Evolutionary conservation across 2,888 invertebrate genomes (phyloP).

Genomic region (Achlya flavicornis): DNA sequence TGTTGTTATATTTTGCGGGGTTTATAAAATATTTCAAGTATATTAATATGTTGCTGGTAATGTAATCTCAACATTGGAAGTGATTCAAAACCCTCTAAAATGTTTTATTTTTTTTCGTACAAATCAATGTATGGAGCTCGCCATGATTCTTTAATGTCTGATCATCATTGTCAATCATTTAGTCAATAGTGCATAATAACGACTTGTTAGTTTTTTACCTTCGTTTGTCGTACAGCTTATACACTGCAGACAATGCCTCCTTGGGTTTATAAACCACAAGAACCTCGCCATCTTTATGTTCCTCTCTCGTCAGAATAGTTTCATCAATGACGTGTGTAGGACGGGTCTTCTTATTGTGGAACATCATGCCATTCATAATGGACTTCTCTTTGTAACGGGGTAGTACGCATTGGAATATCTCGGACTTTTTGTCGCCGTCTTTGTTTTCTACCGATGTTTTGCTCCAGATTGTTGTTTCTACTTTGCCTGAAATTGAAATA

Average conservation of each 20-base stretch:
- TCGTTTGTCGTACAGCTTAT: conserved; percentile 47
- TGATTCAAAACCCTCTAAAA: too few relatives aligned
- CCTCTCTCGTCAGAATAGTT: conserved; percentile 59
- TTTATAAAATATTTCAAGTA: too few relatives aligned
- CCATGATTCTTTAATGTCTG: too few relatives aligned
- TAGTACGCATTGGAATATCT: conserved; percentile 62
- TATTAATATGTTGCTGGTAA: too few relatives aligned
- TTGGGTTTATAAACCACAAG: conserved; percentile 65
- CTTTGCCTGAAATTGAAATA: conserved; percentile 36
- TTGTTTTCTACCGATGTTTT: conserved; percentile 58
- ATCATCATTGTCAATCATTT: too few relatives aligned
- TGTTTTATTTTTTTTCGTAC: too few relatives aligned
- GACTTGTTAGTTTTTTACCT: too few relatives aligned
- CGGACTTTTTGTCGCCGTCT: conserved; percentile 58
- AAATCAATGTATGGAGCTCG: too few relatives aligned
- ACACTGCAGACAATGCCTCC: conserved; percentile 58
- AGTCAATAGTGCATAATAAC: too few relatives aligned
- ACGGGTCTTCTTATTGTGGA: conserved; percentile 30
- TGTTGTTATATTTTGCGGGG: too few relatives aligned
- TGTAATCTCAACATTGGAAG: too few relatives aligned
- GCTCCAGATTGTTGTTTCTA: conserved; percentile 66
- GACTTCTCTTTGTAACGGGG: conserved; percentile 70
- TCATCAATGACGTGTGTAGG: conserved; percentile 39
- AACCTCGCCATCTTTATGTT: conserved; percentile 55
- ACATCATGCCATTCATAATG: conserved; percentile 38